Evolutionary conservation across 1,140 invertebrate species (phyloP).

Genomic region (Anthonomus grandis): DNA sequence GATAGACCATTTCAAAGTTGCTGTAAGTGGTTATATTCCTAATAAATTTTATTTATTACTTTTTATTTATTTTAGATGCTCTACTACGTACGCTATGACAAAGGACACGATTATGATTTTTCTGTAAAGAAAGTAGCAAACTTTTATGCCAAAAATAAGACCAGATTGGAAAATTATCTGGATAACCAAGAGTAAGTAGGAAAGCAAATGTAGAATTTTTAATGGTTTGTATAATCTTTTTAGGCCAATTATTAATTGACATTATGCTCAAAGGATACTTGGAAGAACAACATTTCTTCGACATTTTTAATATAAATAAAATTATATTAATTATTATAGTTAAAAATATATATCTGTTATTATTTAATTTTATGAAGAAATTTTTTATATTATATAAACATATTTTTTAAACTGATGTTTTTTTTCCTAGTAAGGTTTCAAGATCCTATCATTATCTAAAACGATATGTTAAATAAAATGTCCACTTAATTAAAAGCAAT

Average conservation of each 20-base stretch:
- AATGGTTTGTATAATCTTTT: neutral
- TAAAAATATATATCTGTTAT: neutral
- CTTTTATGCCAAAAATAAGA: conserved; percentile 24
- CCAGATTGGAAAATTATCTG: conserved; percentile 14
- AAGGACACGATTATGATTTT: conserved; percentile 23
- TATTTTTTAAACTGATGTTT: too few species aligned
- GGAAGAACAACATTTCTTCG: too few species aligned
- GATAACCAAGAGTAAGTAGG: conserved; percentile 14
- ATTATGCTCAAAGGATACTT: neutral
- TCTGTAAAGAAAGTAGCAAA: conserved; percentile 23
- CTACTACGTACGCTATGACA: conserved; percentile 25
- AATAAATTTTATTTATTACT: neutral
- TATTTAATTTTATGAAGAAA: too few species aligned
- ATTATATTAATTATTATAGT: too few species aligned
- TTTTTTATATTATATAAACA: too few species aligned
- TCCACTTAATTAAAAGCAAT: too few species aligned
- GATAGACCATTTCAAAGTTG: conserved; percentile 28
- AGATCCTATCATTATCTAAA: too few species aligned
- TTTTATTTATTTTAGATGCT: conserved; percentile 21
- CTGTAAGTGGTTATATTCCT: conserved; percentile 13
- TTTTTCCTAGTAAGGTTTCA: too few species aligned
- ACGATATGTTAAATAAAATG: too few species aligned
- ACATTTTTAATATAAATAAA: too few species aligned
- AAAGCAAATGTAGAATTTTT: too few species aligned
- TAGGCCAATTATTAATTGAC: neutral